Evolutionary conservation across 2,113 vertebrate genomes (phyloP).

Genomic region (Paraplagusia blochii): DNA sequence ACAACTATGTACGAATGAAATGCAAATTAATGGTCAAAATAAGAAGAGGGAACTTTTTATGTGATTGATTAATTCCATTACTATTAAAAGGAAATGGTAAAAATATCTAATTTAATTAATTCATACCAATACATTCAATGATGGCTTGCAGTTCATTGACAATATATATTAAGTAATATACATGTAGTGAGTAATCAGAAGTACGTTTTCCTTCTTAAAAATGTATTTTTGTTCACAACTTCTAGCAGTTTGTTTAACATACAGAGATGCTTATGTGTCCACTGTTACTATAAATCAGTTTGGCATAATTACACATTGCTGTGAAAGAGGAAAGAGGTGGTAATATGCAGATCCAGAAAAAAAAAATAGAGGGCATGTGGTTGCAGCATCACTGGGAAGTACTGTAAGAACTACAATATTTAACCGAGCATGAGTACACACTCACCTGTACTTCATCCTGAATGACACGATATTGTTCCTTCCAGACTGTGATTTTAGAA

Average conservation of each 20-base stretch:
- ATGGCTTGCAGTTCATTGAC: too few relatives aligned
- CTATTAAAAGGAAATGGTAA: too few relatives aligned
- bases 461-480: slow-evolving; percentile 93
- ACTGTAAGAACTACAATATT: neutral
- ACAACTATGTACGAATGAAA: too few relatives aligned
- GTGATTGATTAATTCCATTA: too few relatives aligned
- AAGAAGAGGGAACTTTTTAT: too few relatives aligned
- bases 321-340: slow-evolving; percentile 49
- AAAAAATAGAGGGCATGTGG: slow-evolving; percentile 4
- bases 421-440: neutral
- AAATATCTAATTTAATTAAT: too few relatives aligned
- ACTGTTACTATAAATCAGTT: slow-evolving; percentile 54
- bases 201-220: too few relatives aligned
- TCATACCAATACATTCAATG: too few relatives aligned
- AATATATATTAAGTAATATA: too few relatives aligned
- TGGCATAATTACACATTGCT: slow-evolving; percentile 44
- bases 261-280: slow-evolving; percentile 27
- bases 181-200: too few relatives aligned
- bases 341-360: slow-evolving; percentile 30
- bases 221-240: too few relatives aligned
- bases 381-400: neutral
- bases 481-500: slow-evolving; percentile 94
- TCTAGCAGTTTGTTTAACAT: slow-evolving; percentile 20
- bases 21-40: too few relatives aligned
- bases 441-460: slow-evolving; percentile 96